Evolutionary conservation across 2,888 invertebrate genomes (phyloP), one percentile per base, ranked within the genome.

Genomic region (Lycophotia porphyrea): DNA sequence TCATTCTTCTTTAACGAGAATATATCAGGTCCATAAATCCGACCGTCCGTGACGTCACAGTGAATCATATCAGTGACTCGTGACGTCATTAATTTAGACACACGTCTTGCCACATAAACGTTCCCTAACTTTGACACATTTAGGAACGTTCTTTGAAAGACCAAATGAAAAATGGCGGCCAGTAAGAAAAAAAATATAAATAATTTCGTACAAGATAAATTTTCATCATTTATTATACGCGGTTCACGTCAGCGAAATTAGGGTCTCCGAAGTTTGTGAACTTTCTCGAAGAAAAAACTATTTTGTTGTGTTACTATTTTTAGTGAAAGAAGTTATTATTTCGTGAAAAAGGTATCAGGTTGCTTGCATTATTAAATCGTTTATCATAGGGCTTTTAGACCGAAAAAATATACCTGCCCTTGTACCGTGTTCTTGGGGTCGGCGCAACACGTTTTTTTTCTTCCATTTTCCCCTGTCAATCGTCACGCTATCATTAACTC

Each of bases 81-180:
- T 92, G 91, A 90, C 89, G 92, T 92, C 94, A 92, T 93, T 92
- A 93, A 92, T 93, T 91, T 90, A 82, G 85, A 84, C 82, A 86
- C 86, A 73, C 88, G 89, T 89, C 90, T 91, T 90, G 78, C 76
- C 76, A 84, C 84, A 84, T 84, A 81, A 81, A 71, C 84, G 84
- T 69, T 60, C 60, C 87, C 86, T 87, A 88, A 90, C 88, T 90
- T 89, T 90, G 92, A 91, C 92, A 91, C 90, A 90, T 91, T 91
- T 81, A 81, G 89, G 89, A 66, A 55, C 77, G 81, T 87, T 84
- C 87, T 86, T 89, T 88, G 85, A 87, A 90, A 88, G 84, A 55
- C 74, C 73, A 80, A 78, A 77, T 89, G 90, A 90, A 88, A 91
- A 88, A 90, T 88, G 85, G 67, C 66, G 13, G 72, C 9, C 76